Evolutionary conservation across 2,113 vertebrate genomes (phyloP), one percentile per base, ranked within the genome.

Genomic region (Tragelaphus buxtoni): DNA sequence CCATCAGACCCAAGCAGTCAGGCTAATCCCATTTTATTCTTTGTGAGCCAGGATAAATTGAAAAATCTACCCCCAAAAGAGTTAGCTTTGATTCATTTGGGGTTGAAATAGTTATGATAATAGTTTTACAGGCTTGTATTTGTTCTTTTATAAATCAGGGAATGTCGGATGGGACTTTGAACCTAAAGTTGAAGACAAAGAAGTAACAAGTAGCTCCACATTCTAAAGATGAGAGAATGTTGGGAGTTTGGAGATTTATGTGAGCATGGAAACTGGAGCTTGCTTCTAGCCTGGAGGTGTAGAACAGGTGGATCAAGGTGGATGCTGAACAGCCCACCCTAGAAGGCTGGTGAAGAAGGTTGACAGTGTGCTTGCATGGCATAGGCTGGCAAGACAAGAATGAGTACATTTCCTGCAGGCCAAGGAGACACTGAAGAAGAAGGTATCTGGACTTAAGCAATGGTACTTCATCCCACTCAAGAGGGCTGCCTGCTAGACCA

Each of bases 71-170:
- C 30, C 20, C 51, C 1, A 28, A 90, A 90, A 88, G 77, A 92
- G 22, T 84, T 87, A 53, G 72, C 22, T 76, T 35, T 18, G 18
- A 81, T 87, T 95, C 49, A 65, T 81, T 90, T 35, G 30, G 12
- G 20, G 9, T 90, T 92, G 65, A 95, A 96, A n/a, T 63, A 30
- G 35, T 86, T 91, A 69, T 92, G 28, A 87, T 95, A 58, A 79
- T 77, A 90, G 61, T 93, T 96, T 97, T 95, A 88, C 13, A 69
- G 20, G 9, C 86, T 90, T 94, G 24, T 89, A 45, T 95, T 95
- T 87, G 83, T 88, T 93, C 53, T 95, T 91, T 88, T 60, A 88
- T 81, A 76, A 92, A 61, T 79, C 47, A 87, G 30, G 90, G 69
- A 77, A 90, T 72, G 13, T 88, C 63, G 16, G 61, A 8, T 84